Evolutionary conservation across 2,888 invertebrate species (phyloP).

Genomic region (Cerastis leucographa): DNA sequence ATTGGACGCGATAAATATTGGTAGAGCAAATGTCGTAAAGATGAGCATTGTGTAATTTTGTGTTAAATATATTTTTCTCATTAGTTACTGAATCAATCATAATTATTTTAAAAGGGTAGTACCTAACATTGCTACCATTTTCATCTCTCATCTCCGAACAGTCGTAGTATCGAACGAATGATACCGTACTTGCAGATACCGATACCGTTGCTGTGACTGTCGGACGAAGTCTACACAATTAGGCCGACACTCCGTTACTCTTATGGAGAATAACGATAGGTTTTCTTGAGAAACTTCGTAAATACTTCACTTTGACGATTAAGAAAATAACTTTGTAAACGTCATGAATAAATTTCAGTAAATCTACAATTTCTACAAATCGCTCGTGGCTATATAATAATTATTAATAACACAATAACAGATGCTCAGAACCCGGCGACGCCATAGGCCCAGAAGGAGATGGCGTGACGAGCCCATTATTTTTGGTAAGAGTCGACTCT

Average conservation of each 20-base stretch:
- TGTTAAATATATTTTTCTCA: not conserved
- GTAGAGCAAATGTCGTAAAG: not conserved
- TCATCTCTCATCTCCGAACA: constrained; percentile 6
- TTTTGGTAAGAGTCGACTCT: too few relatives aligned
- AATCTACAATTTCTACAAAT: too few relatives aligned
- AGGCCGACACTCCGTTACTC: constrained; percentile 15
- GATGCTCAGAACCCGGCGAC: not conserved
- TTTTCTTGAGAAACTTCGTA: not conserved
- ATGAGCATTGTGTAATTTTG: not conserved
- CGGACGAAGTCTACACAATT: constrained; percentile 10
- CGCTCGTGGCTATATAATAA: too few relatives aligned
- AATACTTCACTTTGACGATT: constrained; percentile 6
- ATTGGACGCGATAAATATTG: not conserved
- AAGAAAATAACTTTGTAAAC: not conserved
- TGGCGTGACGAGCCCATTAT: too few relatives aligned
- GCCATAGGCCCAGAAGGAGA: too few relatives aligned
- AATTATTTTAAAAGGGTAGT: not conserved
- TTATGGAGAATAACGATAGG: constrained; percentile 6
- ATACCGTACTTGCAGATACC: constrained; percentile 11
- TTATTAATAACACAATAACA: not conserved
- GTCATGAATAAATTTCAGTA: not conserved
- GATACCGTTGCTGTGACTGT: constrained; percentile 23
- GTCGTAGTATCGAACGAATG: constrained; percentile 4
- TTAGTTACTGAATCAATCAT: not conserved
- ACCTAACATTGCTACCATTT: not conserved